Conservation (phyloP, 92 coral and sea anemone species). For the Epizoanthus illoricatus region DNA sequence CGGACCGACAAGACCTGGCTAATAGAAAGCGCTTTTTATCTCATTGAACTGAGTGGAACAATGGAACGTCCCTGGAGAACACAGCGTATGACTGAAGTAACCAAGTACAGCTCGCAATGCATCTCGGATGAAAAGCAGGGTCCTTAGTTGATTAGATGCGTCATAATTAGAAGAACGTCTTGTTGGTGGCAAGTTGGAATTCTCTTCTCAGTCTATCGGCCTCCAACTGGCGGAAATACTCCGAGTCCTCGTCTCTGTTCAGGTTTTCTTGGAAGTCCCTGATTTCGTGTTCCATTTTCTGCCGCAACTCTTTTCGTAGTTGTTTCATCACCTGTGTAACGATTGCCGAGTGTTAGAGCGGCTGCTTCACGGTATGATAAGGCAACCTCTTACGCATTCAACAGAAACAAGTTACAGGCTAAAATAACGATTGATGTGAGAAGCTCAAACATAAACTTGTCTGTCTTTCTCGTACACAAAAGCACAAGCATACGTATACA, state of each 20-base stretch:
- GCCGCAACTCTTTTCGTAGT: slow-evolving; percentile 88
- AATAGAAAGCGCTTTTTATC: too few species aligned
- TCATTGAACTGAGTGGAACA: too few species aligned
- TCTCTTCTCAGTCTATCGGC: slow-evolving; percentile 90
- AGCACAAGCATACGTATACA: not conserved
- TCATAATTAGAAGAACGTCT: slow-evolving; percentile 43
- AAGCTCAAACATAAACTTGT: too few species aligned
- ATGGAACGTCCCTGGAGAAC: too few species aligned
- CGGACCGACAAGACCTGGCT: too few species aligned
- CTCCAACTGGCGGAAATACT: slow-evolving; percentile 95
- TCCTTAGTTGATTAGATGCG: not conserved
- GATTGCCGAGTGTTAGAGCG: not conserved
- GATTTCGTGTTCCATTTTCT: slow-evolving; percentile 85
- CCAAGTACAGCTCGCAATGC: not conserved
- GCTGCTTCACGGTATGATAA: too few species aligned
- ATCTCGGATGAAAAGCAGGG: not conserved
- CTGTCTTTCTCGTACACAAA: not conserved
- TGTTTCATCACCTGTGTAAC: slow-evolving; percentile 85
- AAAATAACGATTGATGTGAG: too few species aligned
- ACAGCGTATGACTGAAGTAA: not conserved
- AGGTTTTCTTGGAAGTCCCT: slow-evolving; percentile 89
- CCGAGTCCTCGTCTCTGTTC: slow-evolving; percentile 94
- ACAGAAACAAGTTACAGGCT: too few species aligned
- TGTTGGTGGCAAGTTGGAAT: slow-evolving; percentile 85
- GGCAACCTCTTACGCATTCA: too few species aligned